Evolutionary conservation across 2,113 vertebrate genomes (phyloP), one percentile per base, ranked within the genome.

Genomic region (Xenopus borealis): DNA sequence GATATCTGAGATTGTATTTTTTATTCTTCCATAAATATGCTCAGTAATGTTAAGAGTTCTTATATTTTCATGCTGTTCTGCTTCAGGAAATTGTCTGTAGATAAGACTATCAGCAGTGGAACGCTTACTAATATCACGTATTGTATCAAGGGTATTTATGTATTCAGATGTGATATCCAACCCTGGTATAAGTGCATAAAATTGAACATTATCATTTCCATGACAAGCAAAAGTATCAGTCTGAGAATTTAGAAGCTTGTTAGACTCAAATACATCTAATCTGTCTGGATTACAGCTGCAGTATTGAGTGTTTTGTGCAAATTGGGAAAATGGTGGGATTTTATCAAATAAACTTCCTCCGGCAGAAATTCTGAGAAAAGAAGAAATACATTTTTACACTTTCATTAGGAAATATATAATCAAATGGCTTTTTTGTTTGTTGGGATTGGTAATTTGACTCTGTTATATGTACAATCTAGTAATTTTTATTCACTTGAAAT

Each of bases 311-410:
- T 83, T 88, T 83, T 46, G 71, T 68, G 0, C 80, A 72, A 23
- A 82, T 53, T 77, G 72, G 55, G 79, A 83, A 78, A 71, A 23
- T 16, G 5, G 14, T 0, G 93, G 89, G 17, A 80, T 71, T 52
- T 74, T 87, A 82, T 98, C 95, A 85, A 97, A 98, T 76, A 96
- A 84, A 78, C 95, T 97, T 67, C 83, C 83, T 79, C 94, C 93
- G 53, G 94, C 89, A 23, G 86, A 78, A 76, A 98, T 89, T 83
- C 95, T 97, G 83, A 57, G 71, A 18, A 50, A 67, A 72, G 82
- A 80, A 71, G 57, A 52, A 69, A 53, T 4, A 50, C 47, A 50
- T 50, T 13, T 4, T 50, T 50, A 50, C 14, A 5, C 47, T 50
- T 50, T 12, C 10, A 13, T 4, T 50, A 50, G 14, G 14, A 50